Evolutionary conservation across 2,888 invertebrate genomes (phyloP).

Genomic region (Limnephilus lunatus): DNA sequence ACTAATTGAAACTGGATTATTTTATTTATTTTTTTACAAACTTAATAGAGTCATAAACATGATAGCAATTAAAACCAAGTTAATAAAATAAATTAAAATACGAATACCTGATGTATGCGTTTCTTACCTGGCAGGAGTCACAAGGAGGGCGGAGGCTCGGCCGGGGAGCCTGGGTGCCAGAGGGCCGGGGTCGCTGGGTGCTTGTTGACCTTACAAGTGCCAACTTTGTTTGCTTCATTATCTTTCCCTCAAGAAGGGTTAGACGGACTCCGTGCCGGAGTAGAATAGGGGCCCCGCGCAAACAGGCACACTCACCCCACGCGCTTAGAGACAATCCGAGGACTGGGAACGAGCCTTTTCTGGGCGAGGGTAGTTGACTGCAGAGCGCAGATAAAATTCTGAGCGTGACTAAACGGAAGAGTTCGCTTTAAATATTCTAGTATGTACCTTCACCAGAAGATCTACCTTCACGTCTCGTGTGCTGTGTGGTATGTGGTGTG

Average conservation of each 20-base stretch:
- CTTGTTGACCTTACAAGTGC: slow-evolving; percentile 10
- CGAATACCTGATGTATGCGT: too few species aligned
- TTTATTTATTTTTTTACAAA: too few species aligned
- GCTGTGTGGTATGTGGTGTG: too few species aligned
- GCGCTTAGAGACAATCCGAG: neutral
- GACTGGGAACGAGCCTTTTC: neutral
- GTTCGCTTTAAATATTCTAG: slow-evolving; percentile 13
- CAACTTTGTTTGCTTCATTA: slow-evolving; percentile 25
- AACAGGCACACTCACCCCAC: neutral
- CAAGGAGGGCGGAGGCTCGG: neutral
- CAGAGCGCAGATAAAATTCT: neutral
- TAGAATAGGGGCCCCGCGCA: neutral
- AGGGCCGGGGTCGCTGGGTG: neutral
- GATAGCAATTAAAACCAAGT: too few species aligned
- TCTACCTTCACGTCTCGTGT: neutral
- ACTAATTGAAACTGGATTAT: too few species aligned
- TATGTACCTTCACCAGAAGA: neutral
- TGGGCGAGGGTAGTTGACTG: neutral
- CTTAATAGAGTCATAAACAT: too few species aligned
- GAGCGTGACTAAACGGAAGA: neutral
- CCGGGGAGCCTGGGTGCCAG: too few species aligned
- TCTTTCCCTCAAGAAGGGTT: neutral
- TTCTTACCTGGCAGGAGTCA: neutral
- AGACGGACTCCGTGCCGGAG: neutral
- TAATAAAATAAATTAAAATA: too few species aligned